Conservation (phyloP, 2,113 vertebrate genomes). For the Varanus komodoensis region DNA sequence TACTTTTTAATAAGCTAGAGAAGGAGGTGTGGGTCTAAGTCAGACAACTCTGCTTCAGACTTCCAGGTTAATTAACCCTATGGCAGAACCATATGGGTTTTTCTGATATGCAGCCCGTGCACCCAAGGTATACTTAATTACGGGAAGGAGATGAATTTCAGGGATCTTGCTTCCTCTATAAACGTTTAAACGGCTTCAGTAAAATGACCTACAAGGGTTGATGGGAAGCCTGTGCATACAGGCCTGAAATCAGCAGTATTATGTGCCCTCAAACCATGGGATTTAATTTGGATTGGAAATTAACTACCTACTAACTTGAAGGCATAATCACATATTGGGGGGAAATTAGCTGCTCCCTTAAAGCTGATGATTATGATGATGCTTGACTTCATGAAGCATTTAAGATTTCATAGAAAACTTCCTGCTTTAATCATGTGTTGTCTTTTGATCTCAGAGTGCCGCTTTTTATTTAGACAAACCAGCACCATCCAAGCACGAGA, state of each 20-base stretch:
- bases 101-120: conserved; percentile 47
- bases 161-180: conserved; percentile 53
- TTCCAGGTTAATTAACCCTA: conserved; percentile 72
- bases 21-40: conserved; percentile 27
- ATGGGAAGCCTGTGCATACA: conserved; percentile 34
- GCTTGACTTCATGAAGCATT: conserved; percentile 55
- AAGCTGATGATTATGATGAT: conserved; percentile 51
- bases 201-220: conserved; percentile 49
- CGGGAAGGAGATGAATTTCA: conserved; percentile 64
- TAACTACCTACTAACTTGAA: not conserved
- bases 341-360: conserved; percentile 59
- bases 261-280: conserved; percentile 14
- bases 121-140: conserved; percentile 71
- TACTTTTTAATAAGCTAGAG: conserved; percentile 39
- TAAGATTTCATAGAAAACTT: conserved; percentile 39
- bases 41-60: conserved; percentile 59
- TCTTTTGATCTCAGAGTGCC: not conserved
- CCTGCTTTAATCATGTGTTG: not conserved
- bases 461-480: not conserved
- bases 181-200: conserved; percentile 46
- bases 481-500: not conserved
- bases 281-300: conserved; percentile 41
- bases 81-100: conserved; percentile 60
- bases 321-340: conserved; percentile 12
- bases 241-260: conserved; percentile 40